Conservation (phyloP, 2,113 vertebrate genomes). For the Macrotus californicus region DNA sequence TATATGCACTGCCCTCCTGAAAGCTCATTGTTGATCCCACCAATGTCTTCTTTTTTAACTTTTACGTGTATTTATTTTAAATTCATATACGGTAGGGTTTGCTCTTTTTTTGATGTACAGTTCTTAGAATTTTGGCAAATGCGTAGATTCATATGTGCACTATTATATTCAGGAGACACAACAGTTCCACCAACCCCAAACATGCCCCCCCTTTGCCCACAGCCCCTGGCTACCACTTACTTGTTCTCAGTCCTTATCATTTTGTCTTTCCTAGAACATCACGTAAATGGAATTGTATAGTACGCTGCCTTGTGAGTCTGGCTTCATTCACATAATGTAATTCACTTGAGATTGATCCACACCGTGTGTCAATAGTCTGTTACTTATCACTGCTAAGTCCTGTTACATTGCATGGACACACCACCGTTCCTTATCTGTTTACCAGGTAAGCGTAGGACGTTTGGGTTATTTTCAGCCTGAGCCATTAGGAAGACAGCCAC, state of each 20-base stretch:
- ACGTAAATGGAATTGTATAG: background rate
- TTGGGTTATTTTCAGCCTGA: background rate
- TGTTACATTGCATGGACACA: background rate
- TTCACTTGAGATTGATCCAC: background rate
- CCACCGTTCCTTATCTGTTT: background rate
- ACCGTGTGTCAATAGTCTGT: background rate
- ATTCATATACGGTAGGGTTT: background rate
- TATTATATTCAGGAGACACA: background rate
- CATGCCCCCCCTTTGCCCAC: background rate
- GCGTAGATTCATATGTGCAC: background rate
- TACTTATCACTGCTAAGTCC: background rate
- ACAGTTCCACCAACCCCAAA: background rate
- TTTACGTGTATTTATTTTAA: background rate
- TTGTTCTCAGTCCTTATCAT: background rate
- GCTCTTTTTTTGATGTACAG: background rate
- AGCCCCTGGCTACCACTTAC: background rate
- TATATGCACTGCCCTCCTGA: background rate
- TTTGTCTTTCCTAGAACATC: background rate
- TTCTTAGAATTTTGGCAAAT: background rate
- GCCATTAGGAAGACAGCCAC: background rate
- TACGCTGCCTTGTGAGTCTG: background rate
- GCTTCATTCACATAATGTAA: background rate
- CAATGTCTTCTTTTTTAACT: background rate
- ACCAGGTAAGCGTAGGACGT: background rate
- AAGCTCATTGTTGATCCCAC: background rate